Percentiles rank a stretch among this genome's conserved stretches.
phyloP scores from a whole-genome alignment of 2,888 invertebrate species.

The Drosophila pseudotalamancana region DNA sequence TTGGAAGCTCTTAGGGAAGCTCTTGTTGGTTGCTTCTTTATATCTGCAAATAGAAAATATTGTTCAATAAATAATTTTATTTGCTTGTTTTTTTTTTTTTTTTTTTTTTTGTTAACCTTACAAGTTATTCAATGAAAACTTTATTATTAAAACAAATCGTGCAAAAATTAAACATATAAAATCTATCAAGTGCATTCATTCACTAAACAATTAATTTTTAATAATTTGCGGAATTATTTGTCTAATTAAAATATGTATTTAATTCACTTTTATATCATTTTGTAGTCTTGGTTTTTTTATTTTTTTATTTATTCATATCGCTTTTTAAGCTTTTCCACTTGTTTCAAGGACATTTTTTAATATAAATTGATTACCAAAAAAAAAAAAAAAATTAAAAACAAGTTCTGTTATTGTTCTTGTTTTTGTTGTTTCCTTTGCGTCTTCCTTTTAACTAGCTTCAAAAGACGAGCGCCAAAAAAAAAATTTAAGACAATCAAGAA shows the following conservation, averaged over 20 bases:
- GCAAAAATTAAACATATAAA: too few relatives aligned
- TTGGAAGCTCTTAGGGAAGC: conserved; percentile 18
- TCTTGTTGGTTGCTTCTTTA: too few relatives aligned
- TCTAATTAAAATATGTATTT: too few relatives aligned
- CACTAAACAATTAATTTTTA: too few relatives aligned
- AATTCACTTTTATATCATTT: too few relatives aligned
- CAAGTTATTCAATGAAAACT: not conserved
- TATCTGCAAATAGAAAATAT: too few relatives aligned
- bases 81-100: too few relatives aligned
- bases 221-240: too few relatives aligned
- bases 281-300: too few relatives aligned
- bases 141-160: not conserved
- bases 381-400: too few relatives aligned
- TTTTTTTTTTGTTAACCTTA: too few relatives aligned
- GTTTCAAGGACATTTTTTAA: not conserved
- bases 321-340: not conserved
- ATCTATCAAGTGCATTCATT: not conserved
- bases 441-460: not conserved
- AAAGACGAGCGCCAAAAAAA: conserved; percentile 16
- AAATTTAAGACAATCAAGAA: not conserved
- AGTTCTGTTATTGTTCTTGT: conserved; percentile 7
- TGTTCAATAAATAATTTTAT: too few relatives aligned
- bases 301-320: not conserved
- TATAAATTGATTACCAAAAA: conserved; percentile 6
- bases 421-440: not conserved